Base-by-base conservation (phyloP, 1,140 invertebrate species). In the Mamestra configurata region DNA sequence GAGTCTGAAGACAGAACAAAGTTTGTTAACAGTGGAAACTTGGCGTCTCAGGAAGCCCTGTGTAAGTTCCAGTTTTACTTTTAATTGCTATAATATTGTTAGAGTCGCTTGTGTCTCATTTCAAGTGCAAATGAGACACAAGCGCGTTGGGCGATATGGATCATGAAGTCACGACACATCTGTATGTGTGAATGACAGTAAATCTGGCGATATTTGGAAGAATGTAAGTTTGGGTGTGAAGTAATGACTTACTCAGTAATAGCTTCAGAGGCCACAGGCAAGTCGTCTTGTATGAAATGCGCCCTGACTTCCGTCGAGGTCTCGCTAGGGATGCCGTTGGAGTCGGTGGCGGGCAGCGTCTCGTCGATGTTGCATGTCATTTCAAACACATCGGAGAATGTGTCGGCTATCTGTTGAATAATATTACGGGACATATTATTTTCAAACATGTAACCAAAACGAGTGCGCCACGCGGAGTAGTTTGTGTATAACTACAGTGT, bases 291-390 rank as follows among this genome's bases (percentile, higher is more conserved):
- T 35, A 96, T 95, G 87, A 96, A 96, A 88, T 96, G 95, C 13
- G 94, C 91, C 43, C 89, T 90, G 59, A 96, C 89, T 55, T 95
- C 92, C 1, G 95, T 95, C 70, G 88, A 71, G 79, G 93, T 90
- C 1, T 92, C 89, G 1, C 86, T 72, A 1, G 87, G 79, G 7
- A 88, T 80, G 68, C 93, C 92, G 61, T 79, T 73, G 10, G 11
- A 66, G 81, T 93, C 86, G 24, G 81, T 86, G 22, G 84, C 86
- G 1, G 90, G 94, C 51, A 94, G 79, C 61, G 95, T 91, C 75
- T 95, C 91, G 86, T 96, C 95, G 77, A 96, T 93, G 86, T 95
- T 95, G 84, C 95, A 96, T 27, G 87, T 90, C 89, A 95, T 95
- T 40, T 82, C 77, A 83, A 96, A 96, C 0, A 87, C 87, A 1